phyloP scores from a whole-genome alignment of 1,140 invertebrate genomes.

The Telenomus remus region DNA sequence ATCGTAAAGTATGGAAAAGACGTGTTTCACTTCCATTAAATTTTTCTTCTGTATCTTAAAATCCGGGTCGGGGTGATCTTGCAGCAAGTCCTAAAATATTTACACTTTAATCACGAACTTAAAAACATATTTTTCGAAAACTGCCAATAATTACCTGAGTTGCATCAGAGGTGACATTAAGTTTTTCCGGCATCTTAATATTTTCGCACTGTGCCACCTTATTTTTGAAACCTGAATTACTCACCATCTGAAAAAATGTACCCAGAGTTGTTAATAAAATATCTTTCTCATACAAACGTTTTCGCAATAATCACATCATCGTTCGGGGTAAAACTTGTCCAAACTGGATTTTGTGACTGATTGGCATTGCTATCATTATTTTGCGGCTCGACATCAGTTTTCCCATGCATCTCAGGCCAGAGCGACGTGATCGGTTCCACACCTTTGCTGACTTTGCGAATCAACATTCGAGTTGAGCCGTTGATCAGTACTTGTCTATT shows the following conservation, averaged over 20 bases:
- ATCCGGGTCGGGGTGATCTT: background rate
- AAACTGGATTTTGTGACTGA: constrained; percentile 17
- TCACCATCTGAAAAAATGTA: too few relatives aligned
- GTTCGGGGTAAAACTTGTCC: constrained; percentile 14
- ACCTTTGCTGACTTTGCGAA: constrained; percentile 66
- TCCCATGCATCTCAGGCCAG: constrained; percentile 47
- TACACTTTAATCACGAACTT: background rate
- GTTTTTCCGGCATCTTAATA: too few relatives aligned
- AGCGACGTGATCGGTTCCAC: constrained; percentile 60
- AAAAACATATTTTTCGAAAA: background rate
- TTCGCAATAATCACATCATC: background rate
- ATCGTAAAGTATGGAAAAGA: constrained; percentile 72
- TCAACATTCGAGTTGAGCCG: constrained; percentile 55
- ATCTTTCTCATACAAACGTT: too few relatives aligned
- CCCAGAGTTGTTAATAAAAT: too few relatives aligned
- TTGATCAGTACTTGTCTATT: constrained; percentile 66
- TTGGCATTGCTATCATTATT: constrained; percentile 6
- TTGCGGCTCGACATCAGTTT: background rate
- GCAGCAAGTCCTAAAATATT: constrained; percentile 4
- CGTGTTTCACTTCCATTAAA: constrained; percentile 60
- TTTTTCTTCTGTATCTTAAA: constrained; percentile 15
- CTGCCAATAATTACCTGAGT: too few relatives aligned
- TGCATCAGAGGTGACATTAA: too few relatives aligned
- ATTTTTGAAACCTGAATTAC: too few relatives aligned
- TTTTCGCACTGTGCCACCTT: too few relatives aligned